phyloP scores from a whole-genome alignment of 2,113 vertebrate species.

The Taurulus bubalis region DNA sequence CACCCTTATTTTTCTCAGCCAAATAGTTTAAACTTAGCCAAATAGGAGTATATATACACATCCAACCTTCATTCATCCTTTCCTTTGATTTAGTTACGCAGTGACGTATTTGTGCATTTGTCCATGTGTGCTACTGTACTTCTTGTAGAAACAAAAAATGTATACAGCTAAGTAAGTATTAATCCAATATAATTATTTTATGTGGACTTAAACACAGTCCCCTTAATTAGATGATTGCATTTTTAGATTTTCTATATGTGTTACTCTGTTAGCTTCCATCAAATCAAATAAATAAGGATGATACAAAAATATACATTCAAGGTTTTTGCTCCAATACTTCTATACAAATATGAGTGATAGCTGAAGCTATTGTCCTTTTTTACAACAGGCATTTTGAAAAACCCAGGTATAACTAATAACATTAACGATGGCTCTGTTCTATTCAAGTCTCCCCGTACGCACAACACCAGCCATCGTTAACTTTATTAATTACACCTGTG shows the following conservation, averaged over 20 bases:
- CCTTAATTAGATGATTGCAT: not conserved
- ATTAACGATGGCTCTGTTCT: not conserved
- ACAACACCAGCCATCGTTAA: not conserved
- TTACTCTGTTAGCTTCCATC: not conserved
- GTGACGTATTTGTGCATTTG: not conserved
- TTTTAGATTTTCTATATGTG: not conserved
- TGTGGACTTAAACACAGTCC: not conserved
- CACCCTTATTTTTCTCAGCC: slow-evolving; percentile 30
- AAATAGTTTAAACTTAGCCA: slow-evolving; percentile 36
- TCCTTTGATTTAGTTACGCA: slow-evolving; percentile 35
- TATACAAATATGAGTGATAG: not conserved
- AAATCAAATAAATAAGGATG: not conserved
- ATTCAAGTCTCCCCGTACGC: not conserved
- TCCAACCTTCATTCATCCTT: slow-evolving; percentile 40
- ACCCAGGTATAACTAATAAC: too few relatives aligned
- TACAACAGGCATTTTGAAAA: not conserved
- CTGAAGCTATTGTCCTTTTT: not conserved
- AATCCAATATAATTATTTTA: slow-evolving; percentile 4
- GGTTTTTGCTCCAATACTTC: not conserved
- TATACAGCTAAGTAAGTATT: not conserved
- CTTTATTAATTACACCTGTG: not conserved
- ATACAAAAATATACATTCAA: not conserved
- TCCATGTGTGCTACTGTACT: slow-evolving; percentile 7
- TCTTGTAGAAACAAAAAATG: too few relatives aligned
- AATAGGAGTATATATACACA: slow-evolving; percentile 14